These are phyloP conservation scores for Podilymbus podiceps DNA, from an alignment of 2,113 vertebrate genomes.

Conservation along the genomic window DNA sequence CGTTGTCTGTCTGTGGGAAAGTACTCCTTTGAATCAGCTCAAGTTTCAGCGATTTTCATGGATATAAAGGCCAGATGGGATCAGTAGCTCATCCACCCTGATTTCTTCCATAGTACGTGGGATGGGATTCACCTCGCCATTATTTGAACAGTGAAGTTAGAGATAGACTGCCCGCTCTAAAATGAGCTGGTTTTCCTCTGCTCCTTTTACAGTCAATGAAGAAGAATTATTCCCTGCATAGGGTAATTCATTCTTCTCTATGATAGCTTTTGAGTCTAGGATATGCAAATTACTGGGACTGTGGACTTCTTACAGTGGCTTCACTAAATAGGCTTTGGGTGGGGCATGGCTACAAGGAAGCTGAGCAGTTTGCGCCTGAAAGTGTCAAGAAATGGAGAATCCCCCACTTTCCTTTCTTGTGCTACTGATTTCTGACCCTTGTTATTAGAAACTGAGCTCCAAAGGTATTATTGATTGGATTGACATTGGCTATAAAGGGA, in stretches of 20 bases:
- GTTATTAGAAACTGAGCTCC: not conserved
- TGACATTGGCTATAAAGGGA: not conserved
- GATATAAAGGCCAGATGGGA: not conserved
- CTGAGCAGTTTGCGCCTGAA: not conserved
- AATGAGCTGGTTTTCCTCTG: not conserved
- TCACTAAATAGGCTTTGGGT: not conserved
- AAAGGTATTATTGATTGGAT: not conserved
- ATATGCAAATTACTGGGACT: not conserved
- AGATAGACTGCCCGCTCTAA: not conserved
- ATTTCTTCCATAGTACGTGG: not conserved
- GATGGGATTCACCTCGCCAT: not conserved
- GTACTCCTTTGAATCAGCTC: not conserved
- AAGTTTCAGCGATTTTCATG: not conserved
- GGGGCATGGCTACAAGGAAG: not conserved
- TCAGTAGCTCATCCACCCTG: not conserved
- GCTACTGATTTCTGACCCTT: not conserved
- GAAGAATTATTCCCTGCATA: not conserved
- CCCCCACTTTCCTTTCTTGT: not conserved
- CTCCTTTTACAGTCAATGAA: not conserved
- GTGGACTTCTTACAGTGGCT: not conserved
- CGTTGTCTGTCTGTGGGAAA: not conserved
- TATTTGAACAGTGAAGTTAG: not conserved
- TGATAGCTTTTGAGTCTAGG: not conserved
- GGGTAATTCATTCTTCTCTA: not conserved
- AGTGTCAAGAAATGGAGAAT: not conserved